Conservation (phyloP, 2,888 invertebrate species). For the Polyommatus iphigenia region DNA sequence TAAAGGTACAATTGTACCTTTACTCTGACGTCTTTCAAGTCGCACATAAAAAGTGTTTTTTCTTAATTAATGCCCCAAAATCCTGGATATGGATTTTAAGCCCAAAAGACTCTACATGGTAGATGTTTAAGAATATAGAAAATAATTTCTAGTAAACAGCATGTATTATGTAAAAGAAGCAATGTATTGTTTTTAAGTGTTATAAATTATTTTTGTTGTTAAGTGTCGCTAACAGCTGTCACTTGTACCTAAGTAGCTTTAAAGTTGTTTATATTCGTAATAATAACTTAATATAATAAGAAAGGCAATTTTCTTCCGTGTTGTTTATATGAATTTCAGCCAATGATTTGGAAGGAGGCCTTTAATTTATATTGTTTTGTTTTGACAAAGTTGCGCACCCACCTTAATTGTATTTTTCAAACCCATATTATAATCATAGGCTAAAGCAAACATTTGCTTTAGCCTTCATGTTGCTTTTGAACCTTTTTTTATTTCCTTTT, state of each 20-base stretch:
- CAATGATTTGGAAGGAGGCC: background rate
- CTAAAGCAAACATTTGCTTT: no score
- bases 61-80: background rate
- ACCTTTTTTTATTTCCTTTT: no score
- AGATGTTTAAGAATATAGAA: background rate
- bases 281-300: background rate
- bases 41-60: background rate
- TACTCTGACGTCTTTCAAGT: background rate
- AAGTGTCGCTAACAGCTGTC: background rate
- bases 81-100: background rate
- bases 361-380: no score
- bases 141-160: background rate
- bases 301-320: background rate
- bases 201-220: conserved; percentile 13
- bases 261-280: background rate
- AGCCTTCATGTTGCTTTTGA: no score
- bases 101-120: background rate
- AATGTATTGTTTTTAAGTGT: background rate
- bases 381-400: no score
- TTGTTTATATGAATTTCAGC: background rate
- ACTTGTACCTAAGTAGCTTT: conserved; percentile 17
- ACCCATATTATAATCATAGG: no score
- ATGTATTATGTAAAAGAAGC: background rate
- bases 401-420: no score
- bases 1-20: no score